Conservation (phyloP, 1,140 invertebrate species). For the Panagrolaimus sp. region DNA sequence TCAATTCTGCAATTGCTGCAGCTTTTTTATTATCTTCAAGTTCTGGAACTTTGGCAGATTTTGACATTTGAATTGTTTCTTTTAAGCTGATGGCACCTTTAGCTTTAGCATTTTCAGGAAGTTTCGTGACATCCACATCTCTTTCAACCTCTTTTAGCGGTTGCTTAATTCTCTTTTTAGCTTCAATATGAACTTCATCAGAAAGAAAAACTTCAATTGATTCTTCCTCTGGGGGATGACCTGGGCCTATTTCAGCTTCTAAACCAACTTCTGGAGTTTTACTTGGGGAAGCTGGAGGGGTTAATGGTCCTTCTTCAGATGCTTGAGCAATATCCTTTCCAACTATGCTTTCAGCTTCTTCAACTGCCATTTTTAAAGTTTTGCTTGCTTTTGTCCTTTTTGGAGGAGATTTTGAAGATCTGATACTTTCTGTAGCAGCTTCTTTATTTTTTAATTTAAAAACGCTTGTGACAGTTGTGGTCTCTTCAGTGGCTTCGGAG, state of each 20-base stretch:
- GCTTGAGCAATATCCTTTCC: neutral
- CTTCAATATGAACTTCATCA: neutral
- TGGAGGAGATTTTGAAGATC: no score
- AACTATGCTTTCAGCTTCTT: neutral
- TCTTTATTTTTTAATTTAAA: neutral
- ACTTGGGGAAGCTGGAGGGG: neutral
- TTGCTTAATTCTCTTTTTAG: constrained; percentile 1
- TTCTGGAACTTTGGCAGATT: neutral
- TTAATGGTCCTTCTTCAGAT: neutral
- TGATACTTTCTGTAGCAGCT: no score
- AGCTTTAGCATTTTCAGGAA: constrained; percentile 1
- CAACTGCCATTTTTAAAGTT: no score
- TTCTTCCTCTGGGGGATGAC: neutral
- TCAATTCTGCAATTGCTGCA: constrained; percentile 4
- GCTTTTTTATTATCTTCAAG: neutral
- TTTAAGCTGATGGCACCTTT: neutral
- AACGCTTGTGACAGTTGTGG: neutral
- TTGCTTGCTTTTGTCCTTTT: no score
- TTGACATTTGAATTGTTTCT: constrained; percentile 10
- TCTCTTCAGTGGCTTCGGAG: neutral
- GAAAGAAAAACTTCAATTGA: constrained; percentile 9
- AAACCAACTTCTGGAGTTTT: neutral
- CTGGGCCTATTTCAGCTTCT: neutral
- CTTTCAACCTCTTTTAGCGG: neutral
- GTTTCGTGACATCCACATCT: neutral